A percentile compares a stretch with the other conserved stretches of the same genome.
Evolutionary conservation across 2,113 vertebrate species (phyloP).

Genomic region (Nicator chloris): DNA sequence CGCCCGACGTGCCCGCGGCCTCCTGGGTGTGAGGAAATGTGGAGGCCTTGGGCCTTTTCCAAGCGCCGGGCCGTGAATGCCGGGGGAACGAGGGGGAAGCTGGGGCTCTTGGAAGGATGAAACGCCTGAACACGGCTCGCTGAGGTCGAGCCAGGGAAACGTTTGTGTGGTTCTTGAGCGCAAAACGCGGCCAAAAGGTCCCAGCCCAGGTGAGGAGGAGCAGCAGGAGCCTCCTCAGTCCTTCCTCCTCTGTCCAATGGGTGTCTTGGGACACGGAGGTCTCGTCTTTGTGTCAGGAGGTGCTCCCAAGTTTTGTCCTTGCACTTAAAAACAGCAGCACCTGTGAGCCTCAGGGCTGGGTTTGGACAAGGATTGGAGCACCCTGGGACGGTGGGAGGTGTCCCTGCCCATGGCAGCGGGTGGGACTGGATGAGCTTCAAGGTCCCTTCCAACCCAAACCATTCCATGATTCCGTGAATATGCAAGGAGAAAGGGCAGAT

Average conservation of each 20-base stretch:
- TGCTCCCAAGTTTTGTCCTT: not conserved
- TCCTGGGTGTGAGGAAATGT: not conserved
- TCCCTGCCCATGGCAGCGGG: not conserved
- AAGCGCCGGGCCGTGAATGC: not conserved
- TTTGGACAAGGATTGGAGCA: not conserved
- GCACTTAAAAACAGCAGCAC: not conserved
- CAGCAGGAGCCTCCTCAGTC: not conserved
- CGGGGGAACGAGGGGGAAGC: not conserved
- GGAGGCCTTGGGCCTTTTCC: constrained; percentile 14
- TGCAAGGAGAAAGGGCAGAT: not conserved
- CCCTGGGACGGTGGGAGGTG: not conserved
- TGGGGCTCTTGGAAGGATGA: not conserved
- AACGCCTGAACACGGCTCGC: not conserved
- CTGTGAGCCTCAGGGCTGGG: not conserved
- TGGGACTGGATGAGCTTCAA: not conserved
- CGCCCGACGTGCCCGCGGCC: rapidly evolving
- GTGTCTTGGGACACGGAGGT: rapidly evolving
- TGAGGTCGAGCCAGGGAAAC: not conserved
- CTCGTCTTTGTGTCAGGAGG: not conserved
- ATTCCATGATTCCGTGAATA: not conserved
- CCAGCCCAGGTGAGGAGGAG: not conserved
- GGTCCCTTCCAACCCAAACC: not conserved
- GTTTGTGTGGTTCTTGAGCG: not conserved
- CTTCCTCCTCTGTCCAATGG: not conserved
- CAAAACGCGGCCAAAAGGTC: not conserved